Conservation (phyloP, 2,113 vertebrate genomes). For the Semnornis frantzii region DNA sequence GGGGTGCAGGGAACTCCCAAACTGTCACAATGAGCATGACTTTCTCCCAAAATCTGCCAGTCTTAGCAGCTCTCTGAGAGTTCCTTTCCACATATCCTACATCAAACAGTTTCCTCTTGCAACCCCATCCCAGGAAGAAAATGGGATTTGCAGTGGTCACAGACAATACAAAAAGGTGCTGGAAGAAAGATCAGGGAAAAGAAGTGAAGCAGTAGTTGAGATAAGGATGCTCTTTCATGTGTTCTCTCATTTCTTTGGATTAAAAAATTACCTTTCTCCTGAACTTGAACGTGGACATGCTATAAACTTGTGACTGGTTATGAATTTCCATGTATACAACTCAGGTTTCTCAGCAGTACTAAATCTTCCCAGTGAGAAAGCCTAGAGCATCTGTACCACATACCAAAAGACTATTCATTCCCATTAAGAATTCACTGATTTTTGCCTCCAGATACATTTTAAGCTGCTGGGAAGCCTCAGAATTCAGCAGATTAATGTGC, state of each 20-base stretch:
- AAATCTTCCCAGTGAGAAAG: constrained; percentile 1
- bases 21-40: not conserved
- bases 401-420: constrained; percentile 10
- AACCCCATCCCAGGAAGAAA: constrained; percentile 10
- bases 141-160: not conserved
- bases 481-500: constrained; percentile 30
- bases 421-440: constrained; percentile 9
- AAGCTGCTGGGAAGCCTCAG: constrained; percentile 14
- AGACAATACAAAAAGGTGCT: not conserved
- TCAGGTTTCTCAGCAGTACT: not conserved
- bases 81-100: not conserved
- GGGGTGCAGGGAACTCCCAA: no score
- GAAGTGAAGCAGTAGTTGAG: not conserved
- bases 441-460: constrained; percentile 34
- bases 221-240: not conserved
- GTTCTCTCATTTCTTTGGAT: not conserved
- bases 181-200: constrained; percentile 14
- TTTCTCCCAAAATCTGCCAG: not conserved
- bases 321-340: not conserved
- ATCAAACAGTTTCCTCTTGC: not conserved
- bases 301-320: constrained; percentile 6
- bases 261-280: not conserved
- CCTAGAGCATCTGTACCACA: constrained; percentile 15
- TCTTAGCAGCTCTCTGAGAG: not conserved
- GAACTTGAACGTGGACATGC: not conserved